Percentiles rank a stretch among this genome's conserved stretches.
phyloP scores from a whole-genome alignment of 2,113 vertebrate genomes.

The Sceloporus undulatus region DNA sequence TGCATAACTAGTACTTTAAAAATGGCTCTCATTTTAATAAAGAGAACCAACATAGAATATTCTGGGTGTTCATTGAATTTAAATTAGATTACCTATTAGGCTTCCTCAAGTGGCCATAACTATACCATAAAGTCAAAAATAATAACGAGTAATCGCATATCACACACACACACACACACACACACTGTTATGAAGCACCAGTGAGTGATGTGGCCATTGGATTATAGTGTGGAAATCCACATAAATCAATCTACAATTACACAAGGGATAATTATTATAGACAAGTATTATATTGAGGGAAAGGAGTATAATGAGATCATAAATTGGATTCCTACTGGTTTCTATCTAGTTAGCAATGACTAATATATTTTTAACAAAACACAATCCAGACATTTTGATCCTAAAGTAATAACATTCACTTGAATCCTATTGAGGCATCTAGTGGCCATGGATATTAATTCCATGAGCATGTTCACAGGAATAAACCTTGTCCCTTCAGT shows the following conservation, averaged over 20 bases:
- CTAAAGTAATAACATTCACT: not conserved
- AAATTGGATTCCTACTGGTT: not conserved
- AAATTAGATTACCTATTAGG: not conserved
- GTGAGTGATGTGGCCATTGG: not conserved
- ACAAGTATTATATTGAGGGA: not conserved
- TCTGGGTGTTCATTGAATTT: not conserved
- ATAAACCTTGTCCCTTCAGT: not conserved
- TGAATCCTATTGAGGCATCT: not conserved
- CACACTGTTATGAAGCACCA: not conserved
- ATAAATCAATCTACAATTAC: not conserved
- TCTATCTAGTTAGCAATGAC: not conserved
- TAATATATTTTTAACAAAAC: not conserved
- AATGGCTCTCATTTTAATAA: not conserved
- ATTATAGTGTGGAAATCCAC: not conserved
- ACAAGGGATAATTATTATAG: not conserved
- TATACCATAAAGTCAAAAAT: not conserved
- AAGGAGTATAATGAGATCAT: not conserved
- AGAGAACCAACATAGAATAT: not conserved
- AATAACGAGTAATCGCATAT: not conserved
- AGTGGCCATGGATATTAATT: not conserved
- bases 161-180: no score
- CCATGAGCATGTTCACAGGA: not conserved
- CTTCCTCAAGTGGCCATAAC: not conserved
- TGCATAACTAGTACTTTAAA: fast-evolving
- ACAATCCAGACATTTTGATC: not conserved